Evolutionary conservation across 2,113 vertebrate genomes (phyloP), one percentile per base, ranked within the genome.

Genomic region (Ornithorhynchus anatinus): DNA sequence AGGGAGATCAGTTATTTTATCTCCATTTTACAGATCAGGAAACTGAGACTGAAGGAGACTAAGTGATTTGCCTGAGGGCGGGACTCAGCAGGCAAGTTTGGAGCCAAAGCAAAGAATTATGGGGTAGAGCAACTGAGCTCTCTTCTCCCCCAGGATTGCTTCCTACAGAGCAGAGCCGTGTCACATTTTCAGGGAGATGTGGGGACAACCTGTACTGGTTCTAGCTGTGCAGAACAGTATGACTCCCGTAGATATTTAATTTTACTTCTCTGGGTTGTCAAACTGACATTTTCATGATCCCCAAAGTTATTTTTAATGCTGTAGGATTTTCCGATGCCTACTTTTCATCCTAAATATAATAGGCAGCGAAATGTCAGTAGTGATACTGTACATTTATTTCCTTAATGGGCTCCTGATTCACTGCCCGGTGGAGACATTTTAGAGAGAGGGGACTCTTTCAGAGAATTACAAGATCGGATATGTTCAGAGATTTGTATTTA

Each of bases 301-400:
- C 48, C 48, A 22, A 54, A 60, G 79, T 75, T 82, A 80, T 78
- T 82, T 82, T n/a, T n/a, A n/a, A n/a, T n/a, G n/a, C n/a, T 82
- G 64, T 84, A 74, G 68, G 70, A 86, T 76, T 79, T 84, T 70
- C 68, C 57, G 63, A 71, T 10, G 1, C 70, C 74, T 65, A 45
- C 73, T 78, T 75, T 82, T 82, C 80, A 84, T 80, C 70, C 79
- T 75, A 73, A 82, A 70, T 77, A 58, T 67, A 78, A 58, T 42
- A 67, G 77, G 63, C 71, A 70, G 82, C 70, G 42, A 73, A 78
- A 73, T 75, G 67, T 82, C 82, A 75, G 39, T 68, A 75, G 73
- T 29, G 60, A 69, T 82, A 70, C 84, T 65, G 59, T 57, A 58
- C 60, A 60, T 27, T 63, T 80, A 31, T 73, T 73, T 84, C 70